Percentiles rank a stretch among this genome's conserved stretches.
Evolutionary conservation across 2,888 invertebrate genomes (phyloP).

Genomic region (Psylliodes chrysocephalus): DNA sequence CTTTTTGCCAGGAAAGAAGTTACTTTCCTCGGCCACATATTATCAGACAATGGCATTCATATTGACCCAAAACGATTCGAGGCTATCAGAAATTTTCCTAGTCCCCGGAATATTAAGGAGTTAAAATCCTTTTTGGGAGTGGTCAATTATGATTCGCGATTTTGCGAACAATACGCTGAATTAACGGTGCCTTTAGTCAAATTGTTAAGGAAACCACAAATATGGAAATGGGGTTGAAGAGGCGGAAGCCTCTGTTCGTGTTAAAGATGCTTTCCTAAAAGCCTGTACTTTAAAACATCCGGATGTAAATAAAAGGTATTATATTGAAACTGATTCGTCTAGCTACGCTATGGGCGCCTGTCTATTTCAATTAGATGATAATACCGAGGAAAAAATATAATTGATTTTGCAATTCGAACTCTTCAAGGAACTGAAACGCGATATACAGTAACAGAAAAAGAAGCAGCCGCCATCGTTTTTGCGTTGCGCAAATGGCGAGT

Average conservation of each 20-base stretch:
- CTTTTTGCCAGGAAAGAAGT: slow-evolving; percentile 29
- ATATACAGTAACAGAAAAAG: slow-evolving; percentile 28
- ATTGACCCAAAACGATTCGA: slow-evolving; percentile 15
- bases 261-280: slow-evolving; percentile 17
- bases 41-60: slow-evolving; percentile 10
- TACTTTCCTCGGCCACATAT: slow-evolving; percentile 28
- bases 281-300: slow-evolving; percentile 14
- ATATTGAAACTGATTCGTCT: slow-evolving; percentile 19
- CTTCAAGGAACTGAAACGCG: slow-evolving; percentile 9
- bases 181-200: background rate
- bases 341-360: slow-evolving; percentile 22
- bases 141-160: slow-evolving; percentile 18
- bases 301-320: slow-evolving; percentile 7
- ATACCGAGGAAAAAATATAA: background rate
- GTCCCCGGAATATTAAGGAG: slow-evolving; percentile 10
- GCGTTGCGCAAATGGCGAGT: slow-evolving; percentile 18
- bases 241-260: slow-evolving; percentile 3
- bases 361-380: slow-evolving; percentile 16
- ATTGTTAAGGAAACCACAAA: slow-evolving; percentile 2
- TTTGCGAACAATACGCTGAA: background rate
- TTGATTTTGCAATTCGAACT: slow-evolving; percentile 17
- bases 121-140: no score
- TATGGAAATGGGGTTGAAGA: slow-evolving; percentile 20
- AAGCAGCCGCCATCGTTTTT: slow-evolving; percentile 11
- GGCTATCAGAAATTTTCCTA: slow-evolving; percentile 22